Base-by-base conservation (phyloP, 2,888 invertebrate species). In the Antheraea yamamai region DNA sequence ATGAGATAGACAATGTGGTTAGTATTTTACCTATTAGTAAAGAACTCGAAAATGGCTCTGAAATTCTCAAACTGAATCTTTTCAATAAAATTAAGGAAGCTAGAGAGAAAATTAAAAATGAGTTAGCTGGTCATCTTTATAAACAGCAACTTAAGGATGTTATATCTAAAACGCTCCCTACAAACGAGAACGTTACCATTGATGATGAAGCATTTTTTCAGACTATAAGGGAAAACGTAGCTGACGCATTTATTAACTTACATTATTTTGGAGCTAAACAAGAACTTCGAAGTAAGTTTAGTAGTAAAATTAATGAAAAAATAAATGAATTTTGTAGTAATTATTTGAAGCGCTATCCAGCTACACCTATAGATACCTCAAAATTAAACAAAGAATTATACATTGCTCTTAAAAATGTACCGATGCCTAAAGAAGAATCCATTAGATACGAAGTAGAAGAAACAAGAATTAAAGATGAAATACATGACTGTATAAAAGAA, bases 221-320 rank as follows among this genome's bases (percentile, higher is more conserved):
- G 77, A 73, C 83, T 8, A 77, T 92, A 2, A 91, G 89, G 83
- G 89, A 91, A 58, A 84, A 84, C 75, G 73, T 92, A 68, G 88
- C 87, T 20, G 90, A 92, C 74, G 89, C 91, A 20, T 92, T 88
- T 77, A 85, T 92, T 18, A 87, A 87, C 74, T 81, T 92, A 73
- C 83, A 87, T 77, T 88, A 84, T 78, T 76, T 83, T 4, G 82
- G 83, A 12, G 78, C 80, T 2, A 79, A 87, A 73, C 78, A 82
- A 47, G 78, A 82, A 35, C 75, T 82, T 71, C 85, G 79, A 79
- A 76, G 78, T 3, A 84, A 81, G 78, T 85, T 85, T 16, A 88
- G 84, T 77, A 78, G 76, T 7, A 88, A 86, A 81, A 86, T 92
- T 39, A 77, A 76, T 0, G 77, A 86, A 47, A 86, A 85, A 81